Evolutionary conservation across 2,888 invertebrate species (phyloP), one percentile per base, ranked within the genome.

Genomic region (Drosophila tanythrix): DNA sequence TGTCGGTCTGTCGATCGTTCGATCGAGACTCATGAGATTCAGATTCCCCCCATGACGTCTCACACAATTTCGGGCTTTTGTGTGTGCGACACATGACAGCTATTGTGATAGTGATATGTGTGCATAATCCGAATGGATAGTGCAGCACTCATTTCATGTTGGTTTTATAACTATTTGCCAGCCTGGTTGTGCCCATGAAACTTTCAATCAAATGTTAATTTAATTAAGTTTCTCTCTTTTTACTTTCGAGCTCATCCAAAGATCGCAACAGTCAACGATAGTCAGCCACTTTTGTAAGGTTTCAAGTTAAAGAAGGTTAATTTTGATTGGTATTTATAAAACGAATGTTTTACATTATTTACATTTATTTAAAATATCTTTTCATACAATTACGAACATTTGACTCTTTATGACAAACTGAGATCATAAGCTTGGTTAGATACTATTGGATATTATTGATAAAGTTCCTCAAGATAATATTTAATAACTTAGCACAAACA

Each of bases 71-170:
- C 59, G 51, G 65, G 21, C 51, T 55, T 64, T 62, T 59, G 38
- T 46, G 57, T 53, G 57, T 50, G 60, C 65, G 57, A 80, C 65
- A 73, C 58, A 72, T 79, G 78, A 79, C 76, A 73, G 59, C 59
- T 36, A 73, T 80, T 79, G 80, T 79, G 69, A 51, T 58, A 63
- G 60, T 66, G 78, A 79, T 76, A 79, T 76, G 78, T 80, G 81
- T 80, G 63, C 53, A 57, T 66, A 80, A 79, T 80, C 43, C 69
- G 31, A 43, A 64, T 31, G 52, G 55, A 46, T 40, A 61, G 21
- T 50, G 38, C 29, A 48, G 31, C 10, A 33, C 10, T 21, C 27
- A 18, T 40, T 40, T 36, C 1, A 10, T 27, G 6, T 27, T 4
- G 13, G 6, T 25, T 15, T 68, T 11, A 7, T 10, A 6, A 56